phyloP scores from a whole-genome alignment of 2,797 vertebrate species.

The Myioborus miniatus region DNA sequence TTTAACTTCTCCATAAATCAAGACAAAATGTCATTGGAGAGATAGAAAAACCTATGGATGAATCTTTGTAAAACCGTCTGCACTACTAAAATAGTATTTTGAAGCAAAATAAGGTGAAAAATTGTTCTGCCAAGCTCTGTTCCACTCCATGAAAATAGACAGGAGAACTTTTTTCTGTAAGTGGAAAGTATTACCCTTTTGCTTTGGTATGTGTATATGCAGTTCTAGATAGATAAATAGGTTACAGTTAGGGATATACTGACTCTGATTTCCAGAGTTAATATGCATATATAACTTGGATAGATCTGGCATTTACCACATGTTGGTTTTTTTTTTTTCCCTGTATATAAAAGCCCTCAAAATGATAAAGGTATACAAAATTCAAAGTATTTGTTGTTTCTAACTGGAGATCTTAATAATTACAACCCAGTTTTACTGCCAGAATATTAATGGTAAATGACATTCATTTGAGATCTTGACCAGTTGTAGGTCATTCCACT shows the following conservation, averaged over 20 bases:
- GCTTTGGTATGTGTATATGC: not conserved
- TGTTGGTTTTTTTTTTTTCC: not conserved
- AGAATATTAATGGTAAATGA: not conserved
- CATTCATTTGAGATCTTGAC: not conserved
- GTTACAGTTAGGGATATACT: not conserved
- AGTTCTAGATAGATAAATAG: not conserved
- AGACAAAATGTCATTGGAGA: not conserved
- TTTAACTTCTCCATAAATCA: not conserved
- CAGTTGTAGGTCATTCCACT: not conserved
- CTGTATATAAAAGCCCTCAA: not conserved
- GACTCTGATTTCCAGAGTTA: not conserved
- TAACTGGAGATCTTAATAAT: not conserved
- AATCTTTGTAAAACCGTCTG: not conserved
- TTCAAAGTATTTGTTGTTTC: not conserved
- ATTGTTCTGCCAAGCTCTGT: not conserved
- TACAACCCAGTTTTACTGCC: not conserved
- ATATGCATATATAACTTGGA: not conserved
- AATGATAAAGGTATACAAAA: not conserved
- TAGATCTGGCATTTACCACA: not conserved
- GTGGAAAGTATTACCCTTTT: conserved; percentile 43
- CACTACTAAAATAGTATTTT: not conserved
- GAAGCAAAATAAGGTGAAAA: conserved; percentile 10
- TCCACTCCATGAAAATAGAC: not conserved
- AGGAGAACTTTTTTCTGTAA: not conserved
- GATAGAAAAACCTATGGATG: not conserved